phyloP scores from a whole-genome alignment of 2,113 vertebrate species.

The Hepsetus odoe region DNA sequence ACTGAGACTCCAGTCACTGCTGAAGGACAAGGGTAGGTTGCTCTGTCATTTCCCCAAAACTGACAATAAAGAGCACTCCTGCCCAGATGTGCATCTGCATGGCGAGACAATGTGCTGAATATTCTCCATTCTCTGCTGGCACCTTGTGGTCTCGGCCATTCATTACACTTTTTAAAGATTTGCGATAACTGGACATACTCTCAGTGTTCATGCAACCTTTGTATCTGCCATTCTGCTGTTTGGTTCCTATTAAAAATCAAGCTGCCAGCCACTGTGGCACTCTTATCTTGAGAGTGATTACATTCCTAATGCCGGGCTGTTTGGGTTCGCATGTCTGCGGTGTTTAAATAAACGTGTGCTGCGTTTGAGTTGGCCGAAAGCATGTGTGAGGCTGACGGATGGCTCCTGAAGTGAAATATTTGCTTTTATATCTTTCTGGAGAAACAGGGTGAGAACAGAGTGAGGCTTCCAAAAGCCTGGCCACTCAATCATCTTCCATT shows the following conservation, averaged over 20 bases:
- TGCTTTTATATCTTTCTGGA: constrained; percentile 70
- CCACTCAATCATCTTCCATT: constrained; percentile 61
- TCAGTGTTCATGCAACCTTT: neutral
- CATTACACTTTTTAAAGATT: constrained; percentile 22
- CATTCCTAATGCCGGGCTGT: constrained; percentile 50
- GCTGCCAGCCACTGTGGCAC: no score
- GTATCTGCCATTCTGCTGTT: no score
- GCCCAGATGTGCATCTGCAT: neutral
- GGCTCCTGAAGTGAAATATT: constrained; percentile 64
- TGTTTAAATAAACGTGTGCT: constrained; percentile 38
- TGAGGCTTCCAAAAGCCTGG: constrained; percentile 58
- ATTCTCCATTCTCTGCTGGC: constrained; percentile 56
- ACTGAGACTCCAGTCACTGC: neutral
- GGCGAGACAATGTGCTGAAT: neutral
- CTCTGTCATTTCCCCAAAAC: neutral
- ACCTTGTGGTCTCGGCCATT: constrained; percentile 54
- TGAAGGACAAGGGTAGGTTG: neutral
- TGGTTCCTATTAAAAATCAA: no score
- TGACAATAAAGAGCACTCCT: neutral
- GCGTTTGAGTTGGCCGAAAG: constrained; percentile 66
- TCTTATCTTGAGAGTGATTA: constrained; percentile 57
- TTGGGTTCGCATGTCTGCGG: constrained; percentile 48
- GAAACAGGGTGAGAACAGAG: constrained; percentile 47
- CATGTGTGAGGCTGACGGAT: constrained; percentile 64
- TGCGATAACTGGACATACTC: neutral